Conservation (phyloP, 2,888 invertebrate genomes). For the Aleiodes leptofemur region DNA sequence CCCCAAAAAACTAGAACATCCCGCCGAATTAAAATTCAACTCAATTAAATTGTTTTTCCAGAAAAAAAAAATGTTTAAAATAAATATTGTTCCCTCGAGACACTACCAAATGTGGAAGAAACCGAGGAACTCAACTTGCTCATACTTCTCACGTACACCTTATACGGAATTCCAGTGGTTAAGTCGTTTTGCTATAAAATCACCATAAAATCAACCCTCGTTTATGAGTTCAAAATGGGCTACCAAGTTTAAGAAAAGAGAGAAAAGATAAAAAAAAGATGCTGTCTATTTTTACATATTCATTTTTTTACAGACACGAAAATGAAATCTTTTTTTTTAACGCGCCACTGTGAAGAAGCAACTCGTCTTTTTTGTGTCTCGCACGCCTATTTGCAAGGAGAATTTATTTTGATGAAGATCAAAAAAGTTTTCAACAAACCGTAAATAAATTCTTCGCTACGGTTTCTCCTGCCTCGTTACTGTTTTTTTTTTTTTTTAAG, state of each 20-base stretch:
- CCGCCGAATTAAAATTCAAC: no score
- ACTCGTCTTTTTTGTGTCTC: not conserved
- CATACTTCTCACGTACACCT: slow-evolving; percentile 49
- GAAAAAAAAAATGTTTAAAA: no score
- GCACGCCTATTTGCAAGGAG: not conserved
- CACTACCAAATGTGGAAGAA: slow-evolving; percentile 16
- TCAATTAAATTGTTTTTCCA: no score
- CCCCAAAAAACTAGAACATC: no score
- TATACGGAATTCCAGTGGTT: slow-evolving; percentile 52
- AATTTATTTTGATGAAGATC: slow-evolving; percentile 7
- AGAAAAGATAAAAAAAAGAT: no score
- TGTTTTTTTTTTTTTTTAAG: slow-evolving; percentile 3
- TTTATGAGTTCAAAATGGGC: slow-evolving; percentile 20
- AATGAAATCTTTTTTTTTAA: not conserved
- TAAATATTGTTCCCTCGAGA: not conserved
- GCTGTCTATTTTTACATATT: slow-evolving; percentile 19
- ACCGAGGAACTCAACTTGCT: slow-evolving; percentile 24
- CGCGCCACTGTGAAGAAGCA: not conserved
- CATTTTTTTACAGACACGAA: slow-evolving; percentile 17
- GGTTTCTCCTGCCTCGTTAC: slow-evolving; percentile 12
- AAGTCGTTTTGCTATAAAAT: slow-evolving; percentile 53
- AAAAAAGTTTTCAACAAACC: slow-evolving; percentile 18
- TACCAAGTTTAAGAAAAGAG: slow-evolving; percentile 7
- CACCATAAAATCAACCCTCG: slow-evolving; percentile 56
- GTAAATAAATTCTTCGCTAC: slow-evolving; percentile 19